Conservation (phyloP, 2,113 vertebrate genomes). For the Nipponia nippon region DNA sequence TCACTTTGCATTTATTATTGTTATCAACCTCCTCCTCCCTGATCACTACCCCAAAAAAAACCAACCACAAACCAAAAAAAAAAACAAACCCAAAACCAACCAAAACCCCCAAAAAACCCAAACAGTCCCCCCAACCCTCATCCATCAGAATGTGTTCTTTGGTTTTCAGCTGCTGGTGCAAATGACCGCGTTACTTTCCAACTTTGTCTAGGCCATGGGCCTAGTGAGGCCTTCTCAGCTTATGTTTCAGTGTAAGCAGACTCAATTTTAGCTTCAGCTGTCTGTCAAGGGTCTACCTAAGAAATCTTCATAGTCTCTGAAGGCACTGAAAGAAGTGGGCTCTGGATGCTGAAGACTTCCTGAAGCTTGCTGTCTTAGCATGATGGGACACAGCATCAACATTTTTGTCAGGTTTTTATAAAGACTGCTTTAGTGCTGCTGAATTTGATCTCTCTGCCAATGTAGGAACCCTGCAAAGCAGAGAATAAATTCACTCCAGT, state of each 20-base stretch:
- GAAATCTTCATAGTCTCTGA: background rate
- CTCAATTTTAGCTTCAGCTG: background rate
- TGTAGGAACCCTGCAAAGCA: background rate
- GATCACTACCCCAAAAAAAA: background rate
- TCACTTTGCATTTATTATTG: background rate
- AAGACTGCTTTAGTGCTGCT: background rate
- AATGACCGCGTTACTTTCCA: background rate
- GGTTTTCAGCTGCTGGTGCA: background rate
- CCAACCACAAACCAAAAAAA: no score
- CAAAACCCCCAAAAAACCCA: no score
- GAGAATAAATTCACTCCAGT: background rate
- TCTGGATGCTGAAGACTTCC: background rate
- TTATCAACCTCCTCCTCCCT: background rate
- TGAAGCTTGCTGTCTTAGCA: background rate
- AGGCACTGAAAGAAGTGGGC: rapidly evolving
- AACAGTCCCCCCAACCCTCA: background rate
- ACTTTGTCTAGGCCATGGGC: background rate
- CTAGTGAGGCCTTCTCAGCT: background rate
- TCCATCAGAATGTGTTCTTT: background rate
- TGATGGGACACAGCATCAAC: background rate
- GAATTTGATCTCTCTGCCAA: background rate
- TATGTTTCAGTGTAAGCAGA: background rate
- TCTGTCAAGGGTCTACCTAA: background rate
- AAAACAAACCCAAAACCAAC: no score
- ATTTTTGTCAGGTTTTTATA: background rate